Base-by-base conservation (phyloP, 2,888 invertebrate species). In the Morpho achilles region DNA sequence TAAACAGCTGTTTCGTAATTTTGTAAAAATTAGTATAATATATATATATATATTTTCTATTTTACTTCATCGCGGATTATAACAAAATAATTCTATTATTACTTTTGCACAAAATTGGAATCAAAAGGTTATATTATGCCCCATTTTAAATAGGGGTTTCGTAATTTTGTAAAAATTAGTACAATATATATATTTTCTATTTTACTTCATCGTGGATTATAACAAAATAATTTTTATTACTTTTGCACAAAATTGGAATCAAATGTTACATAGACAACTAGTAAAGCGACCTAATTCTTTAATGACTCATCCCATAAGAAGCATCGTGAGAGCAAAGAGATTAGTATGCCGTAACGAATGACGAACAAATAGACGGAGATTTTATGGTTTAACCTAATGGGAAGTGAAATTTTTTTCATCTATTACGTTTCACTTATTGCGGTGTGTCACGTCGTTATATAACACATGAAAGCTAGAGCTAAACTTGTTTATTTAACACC, bases 271-370 rank as follows among this genome's bases (percentile, higher is more conserved):
- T 52, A 51, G 7, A 50, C 49, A 53, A 65, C 48, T 56, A 0
- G 43, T 58, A 47, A 56, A 57, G 43, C 56, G 62, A 61, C 64
- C 64, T 63, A 58, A 32, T 61, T 61, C 44, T 23, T 59, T 59
- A 63, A 64, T 56, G 58, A 61, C 53, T 16, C 52, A 55, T 64
- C 59, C 58, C n/a, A 44, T 62, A 66, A 64, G 64, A 66, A 66
- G 64, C 52, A 8, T 22, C 56, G 64, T 64, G 64, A 59, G 64
- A 64, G 57, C 56, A 57, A 59, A 43, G 55, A 52, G 51, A 47
- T 62, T 56, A 52, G 57, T 57, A 49, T 59, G 60, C 57, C 50
- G 60, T 62, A 65, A 65, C 53, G 44, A 51, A 66, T 61, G 57
- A 54, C 16, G n/a, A 46, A 46, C 44, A 56, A 61, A 59, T 48